phyloP scores from a whole-genome alignment of 2,113 vertebrate genomes.

The Takifugu bimaculatus region DNA sequence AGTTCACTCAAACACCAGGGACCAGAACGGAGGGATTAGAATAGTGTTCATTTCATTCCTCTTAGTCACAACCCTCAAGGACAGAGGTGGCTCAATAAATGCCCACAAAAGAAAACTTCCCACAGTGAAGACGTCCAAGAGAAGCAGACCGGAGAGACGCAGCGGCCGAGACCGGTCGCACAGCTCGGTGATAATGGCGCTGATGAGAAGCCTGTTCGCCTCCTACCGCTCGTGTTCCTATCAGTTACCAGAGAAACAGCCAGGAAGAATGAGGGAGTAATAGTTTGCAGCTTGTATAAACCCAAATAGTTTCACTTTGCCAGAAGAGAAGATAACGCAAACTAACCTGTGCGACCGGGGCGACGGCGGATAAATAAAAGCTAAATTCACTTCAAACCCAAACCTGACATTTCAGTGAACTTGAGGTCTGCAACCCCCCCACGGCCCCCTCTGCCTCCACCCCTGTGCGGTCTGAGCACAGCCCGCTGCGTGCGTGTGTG shows the following conservation, averaged over 20 bases:
- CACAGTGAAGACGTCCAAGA: constrained; percentile 43
- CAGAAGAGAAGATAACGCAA: constrained; percentile 17
- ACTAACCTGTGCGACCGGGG: constrained; percentile 10
- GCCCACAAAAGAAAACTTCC: constrained; percentile 20
- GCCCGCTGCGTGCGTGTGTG: constrained; percentile 10
- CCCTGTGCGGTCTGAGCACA: constrained; percentile 41
- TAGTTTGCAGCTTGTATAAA: constrained; percentile 50
- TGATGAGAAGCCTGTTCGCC: constrained; percentile 56
- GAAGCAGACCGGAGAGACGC: constrained; percentile 13
- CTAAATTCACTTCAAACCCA: constrained; percentile 54
- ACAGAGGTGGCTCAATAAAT: constrained; percentile 23
- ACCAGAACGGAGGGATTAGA: constrained; percentile 49
- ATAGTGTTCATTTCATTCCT: constrained; percentile 53
- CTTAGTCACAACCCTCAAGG: constrained; percentile 52
- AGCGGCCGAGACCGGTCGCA: constrained; percentile 11
- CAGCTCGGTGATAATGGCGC: constrained; percentile 47
- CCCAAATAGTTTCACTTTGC: constrained; percentile 37
- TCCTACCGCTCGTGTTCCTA: constrained; percentile 42
- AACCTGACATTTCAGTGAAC: constrained; percentile 60
- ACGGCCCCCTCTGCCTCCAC: constrained; percentile 27
- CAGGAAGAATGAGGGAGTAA: constrained; percentile 35
- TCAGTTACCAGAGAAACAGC: constrained; percentile 49
- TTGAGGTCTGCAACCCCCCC: constrained; percentile 21
- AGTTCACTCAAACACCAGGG: constrained; percentile 46
- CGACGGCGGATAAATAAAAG: constrained; percentile 26